These are phyloP conservation scores for Anguilla anguilla DNA, from an alignment of 2,797 vertebrate genomes.

Conservation along the genomic window DNA sequence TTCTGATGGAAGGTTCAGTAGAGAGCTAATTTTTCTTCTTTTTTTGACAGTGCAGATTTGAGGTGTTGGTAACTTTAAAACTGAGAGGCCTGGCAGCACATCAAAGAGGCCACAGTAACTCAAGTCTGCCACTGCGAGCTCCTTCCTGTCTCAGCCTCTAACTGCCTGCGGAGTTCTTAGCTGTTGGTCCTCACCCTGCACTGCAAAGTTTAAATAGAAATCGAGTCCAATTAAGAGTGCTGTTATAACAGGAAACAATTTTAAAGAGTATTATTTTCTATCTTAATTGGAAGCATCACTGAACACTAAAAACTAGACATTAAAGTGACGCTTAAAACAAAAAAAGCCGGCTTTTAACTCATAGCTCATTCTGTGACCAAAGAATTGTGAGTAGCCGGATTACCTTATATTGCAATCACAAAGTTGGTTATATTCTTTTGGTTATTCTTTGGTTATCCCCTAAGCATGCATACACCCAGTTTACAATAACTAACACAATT, in stretches of 20 bases:
- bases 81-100: constrained; percentile 12
- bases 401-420: constrained; percentile 47
- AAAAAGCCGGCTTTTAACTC: constrained; percentile 38
- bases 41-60: constrained; percentile 6
- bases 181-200: not conserved
- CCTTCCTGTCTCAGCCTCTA: not conserved
- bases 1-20: constrained; percentile 23
- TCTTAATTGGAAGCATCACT: constrained; percentile 55
- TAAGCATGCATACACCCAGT: constrained; percentile 7
- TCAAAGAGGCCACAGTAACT: constrained; percentile 10
- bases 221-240: constrained; percentile 50
- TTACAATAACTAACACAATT: not conserved
- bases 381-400: constrained; percentile 49
- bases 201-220: constrained; percentile 43
- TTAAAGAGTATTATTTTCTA: constrained; percentile 45
- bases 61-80: constrained; percentile 29
- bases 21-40: constrained; percentile 10
- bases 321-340: constrained; percentile 37
- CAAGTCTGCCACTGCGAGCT: not conserved
- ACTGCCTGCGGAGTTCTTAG: not conserved
- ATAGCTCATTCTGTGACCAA: constrained; percentile 44
- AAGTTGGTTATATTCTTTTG: not conserved
- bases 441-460: not conserved
- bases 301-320: constrained; percentile 44
- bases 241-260: constrained; percentile 53